Base-by-base conservation (phyloP, 2,797 vertebrate species). In the Poeciliopsis infans region DNA sequence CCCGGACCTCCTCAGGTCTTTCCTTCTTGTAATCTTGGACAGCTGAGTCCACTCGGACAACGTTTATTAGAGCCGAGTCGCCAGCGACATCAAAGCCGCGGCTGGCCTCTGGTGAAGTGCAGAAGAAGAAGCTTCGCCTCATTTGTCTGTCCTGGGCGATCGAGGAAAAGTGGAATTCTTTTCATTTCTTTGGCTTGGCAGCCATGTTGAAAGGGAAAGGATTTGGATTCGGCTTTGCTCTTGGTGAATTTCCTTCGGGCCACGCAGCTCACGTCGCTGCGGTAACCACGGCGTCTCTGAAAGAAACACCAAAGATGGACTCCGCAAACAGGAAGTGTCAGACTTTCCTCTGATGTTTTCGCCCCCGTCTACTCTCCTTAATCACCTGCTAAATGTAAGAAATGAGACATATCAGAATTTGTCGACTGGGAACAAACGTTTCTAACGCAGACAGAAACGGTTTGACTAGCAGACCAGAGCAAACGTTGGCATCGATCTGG, bases 81-180 rank as follows among this genome's bases (percentile, higher is more conserved):
- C 79, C 72, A 20, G 73, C 49, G 12, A 75, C 72, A 85, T 89
- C 83, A 88, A 86, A 87, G 74, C 41, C 47, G 82, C 75, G 76
- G 59, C 47, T 78, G 77, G 69, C 76, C 53, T 4, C 39, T 59
- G 33, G 59, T 61, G 28, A 73, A 49, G 18, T 71, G 7, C 25
- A 41, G 55, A n/a, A 16, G 0, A 6, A 16, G 31, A 15, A 68
- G 53, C 72, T 69, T 74, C 36, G 28, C 28, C 47, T 79, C n/a
- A 71, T 74, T 55, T 47, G 47, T 77, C 72, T 78, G 51, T 51
- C 41, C 31, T n/a, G 64, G 28, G 57, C 13, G 0, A 0, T 2
- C 3, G 7, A 66, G 43, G 2, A 46, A 68, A 51, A 74, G 51
- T 18, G 31, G 10, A 51, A 72, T 57, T 47, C 0, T 46, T 72